Evolutionary conservation across 2,888 invertebrate species (phyloP).

Genomic region (Diplolepis rosae): DNA sequence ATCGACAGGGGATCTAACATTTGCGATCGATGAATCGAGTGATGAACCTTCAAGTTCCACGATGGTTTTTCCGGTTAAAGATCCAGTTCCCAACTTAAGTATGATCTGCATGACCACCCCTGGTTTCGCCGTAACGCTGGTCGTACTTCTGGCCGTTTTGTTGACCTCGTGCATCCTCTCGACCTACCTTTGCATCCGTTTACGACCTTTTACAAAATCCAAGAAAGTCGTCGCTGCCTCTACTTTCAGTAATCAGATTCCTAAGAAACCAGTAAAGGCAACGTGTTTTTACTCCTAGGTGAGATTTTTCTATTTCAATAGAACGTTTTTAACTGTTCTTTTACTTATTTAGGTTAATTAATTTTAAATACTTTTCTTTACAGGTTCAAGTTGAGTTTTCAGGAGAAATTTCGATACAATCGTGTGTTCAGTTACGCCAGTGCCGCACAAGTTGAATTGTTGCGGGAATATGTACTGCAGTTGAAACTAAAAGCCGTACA

Average conservation of each 20-base stretch:
- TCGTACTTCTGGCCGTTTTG: constrained; percentile 87
- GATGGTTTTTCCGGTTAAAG: constrained; percentile 81
- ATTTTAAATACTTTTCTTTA: not conserved
- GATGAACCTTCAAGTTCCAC: constrained; percentile 78
- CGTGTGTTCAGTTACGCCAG: constrained; percentile 19
- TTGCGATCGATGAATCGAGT: constrained; percentile 82
- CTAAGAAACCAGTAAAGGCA: constrained; percentile 73
- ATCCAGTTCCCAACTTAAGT: constrained; percentile 69
- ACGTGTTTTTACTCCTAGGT: constrained; percentile 83
- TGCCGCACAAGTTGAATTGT: constrained; percentile 17
- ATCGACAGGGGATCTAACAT: constrained; percentile 91
- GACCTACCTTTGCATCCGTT: constrained; percentile 87
- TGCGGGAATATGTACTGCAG: constrained; percentile 4
- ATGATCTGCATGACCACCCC: constrained; percentile 95
- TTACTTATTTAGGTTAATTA: not conserved
- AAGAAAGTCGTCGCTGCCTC: constrained; percentile 73
- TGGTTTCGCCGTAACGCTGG: constrained; percentile 91
- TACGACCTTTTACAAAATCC: constrained; percentile 81
- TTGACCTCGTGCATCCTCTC: constrained; percentile 90
- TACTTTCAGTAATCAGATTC: constrained; percentile 62
- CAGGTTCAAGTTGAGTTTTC: constrained; percentile 1
- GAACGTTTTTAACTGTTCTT: not conserved
- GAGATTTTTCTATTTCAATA: not conserved
- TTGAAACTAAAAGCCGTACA: not conserved
- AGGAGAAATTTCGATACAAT: not conserved